A percentile compares a stretch with the other conserved stretches of the same genome.
These are phyloP conservation scores for Geopemphigus sp. DNA, from an alignment of 1,140 invertebrate species.

Conservation along the genomic window DNA sequence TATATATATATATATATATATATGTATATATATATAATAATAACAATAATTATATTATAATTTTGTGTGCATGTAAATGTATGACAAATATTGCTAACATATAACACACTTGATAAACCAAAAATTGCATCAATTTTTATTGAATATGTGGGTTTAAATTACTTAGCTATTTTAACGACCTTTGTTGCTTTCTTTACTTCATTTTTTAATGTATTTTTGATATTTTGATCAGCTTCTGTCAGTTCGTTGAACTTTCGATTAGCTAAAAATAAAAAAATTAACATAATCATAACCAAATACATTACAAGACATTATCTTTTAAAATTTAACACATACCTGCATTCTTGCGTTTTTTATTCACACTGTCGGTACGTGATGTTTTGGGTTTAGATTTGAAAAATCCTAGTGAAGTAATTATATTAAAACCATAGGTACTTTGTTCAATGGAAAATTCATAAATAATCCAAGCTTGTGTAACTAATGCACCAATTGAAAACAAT, in stretches of 20 bases:
- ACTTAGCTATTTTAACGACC: background rate
- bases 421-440: background rate
- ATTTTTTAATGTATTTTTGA: conserved; percentile 60
- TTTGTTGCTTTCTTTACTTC: conserved; percentile 53
- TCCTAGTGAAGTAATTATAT: background rate
- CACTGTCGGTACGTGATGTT: background rate
- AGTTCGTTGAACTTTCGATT: conserved; percentile 60
- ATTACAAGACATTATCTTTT: background rate
- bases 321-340: background rate
- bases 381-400: conserved; percentile 21
- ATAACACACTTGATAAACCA: background rate
- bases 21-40: conserved; percentile 5
- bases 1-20: background rate
- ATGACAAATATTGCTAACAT: background rate
- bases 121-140: background rate
- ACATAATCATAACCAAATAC: background rate
- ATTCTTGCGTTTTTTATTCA: conserved; percentile 37
- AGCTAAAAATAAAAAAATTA: conserved; percentile 53
- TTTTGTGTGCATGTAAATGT: background rate
- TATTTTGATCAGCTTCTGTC: conserved; percentile 69
- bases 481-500: background rate
- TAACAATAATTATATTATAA: background rate
- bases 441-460: conserved; percentile 12
- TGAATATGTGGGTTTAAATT: background rate
- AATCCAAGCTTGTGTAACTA: conserved; percentile 22